Percentiles rank a stretch among this genome's conserved stretches.
These are phyloP conservation scores for Dryoscopus gambensis DNA, from an alignment of 2,113 vertebrate genomes.

Conservation along the genomic window DNA sequence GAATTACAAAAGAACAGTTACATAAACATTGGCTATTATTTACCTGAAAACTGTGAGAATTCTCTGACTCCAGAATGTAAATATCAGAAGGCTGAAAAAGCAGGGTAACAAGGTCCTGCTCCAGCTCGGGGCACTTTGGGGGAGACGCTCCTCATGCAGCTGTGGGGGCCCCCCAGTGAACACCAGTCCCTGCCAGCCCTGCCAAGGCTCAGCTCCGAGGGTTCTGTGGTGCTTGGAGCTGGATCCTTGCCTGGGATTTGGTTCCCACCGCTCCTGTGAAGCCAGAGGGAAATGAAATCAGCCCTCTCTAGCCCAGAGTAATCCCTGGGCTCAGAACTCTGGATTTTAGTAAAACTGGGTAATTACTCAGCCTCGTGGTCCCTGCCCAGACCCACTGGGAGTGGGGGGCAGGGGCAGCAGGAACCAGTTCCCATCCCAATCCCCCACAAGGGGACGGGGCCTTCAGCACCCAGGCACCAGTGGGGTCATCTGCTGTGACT, in stretches of 20 bases:
- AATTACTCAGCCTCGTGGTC: not conserved
- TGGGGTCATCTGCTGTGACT: not conserved
- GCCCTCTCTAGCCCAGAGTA: not conserved
- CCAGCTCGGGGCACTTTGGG: rapidly evolving
- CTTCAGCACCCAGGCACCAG: not conserved
- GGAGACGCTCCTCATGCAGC: not conserved
- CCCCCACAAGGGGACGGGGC: not conserved
- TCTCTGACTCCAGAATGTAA: too few species aligned
- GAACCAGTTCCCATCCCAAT: not conserved
- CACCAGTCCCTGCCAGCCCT: not conserved
- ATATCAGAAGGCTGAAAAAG: too few species aligned
- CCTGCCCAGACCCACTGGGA: not conserved
- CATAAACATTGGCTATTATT: too few species aligned
- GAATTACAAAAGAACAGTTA: too few species aligned
- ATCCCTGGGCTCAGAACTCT: not conserved
- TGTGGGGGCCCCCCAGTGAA: not conserved
- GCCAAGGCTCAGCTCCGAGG: not conserved
- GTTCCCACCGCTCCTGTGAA: not conserved
- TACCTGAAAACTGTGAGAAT: too few species aligned
- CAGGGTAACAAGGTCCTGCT: not conserved
- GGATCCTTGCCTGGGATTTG: not conserved
- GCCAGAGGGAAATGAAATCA: not conserved
- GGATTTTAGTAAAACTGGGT: not conserved
- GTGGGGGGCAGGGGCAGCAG: not conserved
- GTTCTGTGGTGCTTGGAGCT: not conserved